phyloP scores from a whole-genome alignment of 1,140 invertebrate genomes.

The Nomia melanderi region DNA sequence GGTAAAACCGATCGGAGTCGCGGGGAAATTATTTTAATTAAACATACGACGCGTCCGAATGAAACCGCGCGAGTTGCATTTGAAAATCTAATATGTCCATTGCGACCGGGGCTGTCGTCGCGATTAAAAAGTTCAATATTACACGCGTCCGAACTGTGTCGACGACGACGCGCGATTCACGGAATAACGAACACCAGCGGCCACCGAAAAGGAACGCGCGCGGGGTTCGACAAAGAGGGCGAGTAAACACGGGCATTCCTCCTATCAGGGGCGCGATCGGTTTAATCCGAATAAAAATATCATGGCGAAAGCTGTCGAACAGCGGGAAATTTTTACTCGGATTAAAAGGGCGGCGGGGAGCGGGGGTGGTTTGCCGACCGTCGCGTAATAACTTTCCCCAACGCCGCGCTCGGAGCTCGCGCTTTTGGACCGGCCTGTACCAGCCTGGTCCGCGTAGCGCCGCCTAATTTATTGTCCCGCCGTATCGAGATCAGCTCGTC shows the following conservation, averaged over 20 bases:
- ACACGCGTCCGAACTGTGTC: too few relatives aligned
- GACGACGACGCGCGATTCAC: too few relatives aligned
- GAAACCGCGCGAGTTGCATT: too few relatives aligned
- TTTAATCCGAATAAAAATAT: slow-evolving; percentile 44
- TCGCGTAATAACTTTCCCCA: slow-evolving; percentile 43
- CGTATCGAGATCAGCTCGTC: slow-evolving; percentile 34
- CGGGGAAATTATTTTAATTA: too few relatives aligned
- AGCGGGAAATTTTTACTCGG: slow-evolving; percentile 41
- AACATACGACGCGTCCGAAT: too few relatives aligned
- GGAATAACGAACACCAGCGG: not conserved
- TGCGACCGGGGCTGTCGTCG: too few relatives aligned
- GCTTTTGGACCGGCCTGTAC: slow-evolving; percentile 10
- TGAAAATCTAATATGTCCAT: too few relatives aligned
- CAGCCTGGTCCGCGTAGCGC: not conserved
- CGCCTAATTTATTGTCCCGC: slow-evolving; percentile 38
- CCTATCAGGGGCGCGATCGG: slow-evolving; percentile 6
- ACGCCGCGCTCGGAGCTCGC: slow-evolving; percentile 3
- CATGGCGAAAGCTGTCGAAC: slow-evolving; percentile 29
- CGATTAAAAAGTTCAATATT: too few relatives aligned
- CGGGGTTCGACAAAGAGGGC: not conserved
- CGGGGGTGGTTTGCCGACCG: slow-evolving; percentile 10
- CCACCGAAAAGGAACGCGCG: not conserved
- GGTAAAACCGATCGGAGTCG: too few relatives aligned
- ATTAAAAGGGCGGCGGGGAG: not conserved
- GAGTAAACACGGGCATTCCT: not conserved